phyloP scores from a whole-genome alignment of 1,140 invertebrate species.

The Achatina immaculata region DNA sequence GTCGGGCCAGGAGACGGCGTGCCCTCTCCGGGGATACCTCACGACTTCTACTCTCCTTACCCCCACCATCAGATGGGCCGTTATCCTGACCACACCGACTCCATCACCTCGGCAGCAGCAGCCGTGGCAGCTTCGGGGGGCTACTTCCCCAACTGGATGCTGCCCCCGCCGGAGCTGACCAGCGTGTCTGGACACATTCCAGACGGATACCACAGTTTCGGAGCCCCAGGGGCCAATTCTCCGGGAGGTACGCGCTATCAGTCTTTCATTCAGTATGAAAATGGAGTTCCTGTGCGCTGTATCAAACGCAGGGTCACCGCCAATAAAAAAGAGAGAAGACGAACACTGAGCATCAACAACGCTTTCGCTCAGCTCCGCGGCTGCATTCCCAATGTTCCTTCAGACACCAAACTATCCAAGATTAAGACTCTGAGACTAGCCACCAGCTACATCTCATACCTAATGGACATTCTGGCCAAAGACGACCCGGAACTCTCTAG shows the following conservation, averaged over 20 bases:
- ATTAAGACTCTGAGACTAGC: conserved; percentile 74
- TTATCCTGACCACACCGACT: conserved; percentile 42
- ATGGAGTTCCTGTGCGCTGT: conserved; percentile 52
- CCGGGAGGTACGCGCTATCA: conserved; percentile 41
- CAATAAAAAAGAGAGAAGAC: conserved; percentile 92
- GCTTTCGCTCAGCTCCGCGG: conserved; percentile 92
- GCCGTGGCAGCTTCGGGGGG: conserved; percentile 22
- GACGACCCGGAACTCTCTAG: conserved; percentile 72
- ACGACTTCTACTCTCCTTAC: conserved; percentile 42
- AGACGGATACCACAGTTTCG: conserved; percentile 31
- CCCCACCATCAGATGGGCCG: conserved; percentile 40
- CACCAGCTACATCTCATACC: conserved; percentile 73
- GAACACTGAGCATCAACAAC: conserved; percentile 94
- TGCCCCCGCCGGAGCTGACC: conserved; percentile 32
- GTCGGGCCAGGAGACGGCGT: conserved; percentile 4
- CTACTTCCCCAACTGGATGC: conserved; percentile 55
- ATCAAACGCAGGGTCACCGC: conserved; percentile 71
- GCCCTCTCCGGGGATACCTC: conserved; percentile 18
- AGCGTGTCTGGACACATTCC: conserved; percentile 35
- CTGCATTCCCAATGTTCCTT: conserved; percentile 95
- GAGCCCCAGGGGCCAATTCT: conserved; percentile 37
- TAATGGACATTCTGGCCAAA: conserved; percentile 73
- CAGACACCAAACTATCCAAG: conserved; percentile 88
- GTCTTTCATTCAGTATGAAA: conserved; percentile 55
- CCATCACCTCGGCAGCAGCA: conserved; percentile 37